Evolutionary conservation across 92 coral and sea anemone species (phyloP).

Genomic region (Galaxea fascicularis): DNA sequence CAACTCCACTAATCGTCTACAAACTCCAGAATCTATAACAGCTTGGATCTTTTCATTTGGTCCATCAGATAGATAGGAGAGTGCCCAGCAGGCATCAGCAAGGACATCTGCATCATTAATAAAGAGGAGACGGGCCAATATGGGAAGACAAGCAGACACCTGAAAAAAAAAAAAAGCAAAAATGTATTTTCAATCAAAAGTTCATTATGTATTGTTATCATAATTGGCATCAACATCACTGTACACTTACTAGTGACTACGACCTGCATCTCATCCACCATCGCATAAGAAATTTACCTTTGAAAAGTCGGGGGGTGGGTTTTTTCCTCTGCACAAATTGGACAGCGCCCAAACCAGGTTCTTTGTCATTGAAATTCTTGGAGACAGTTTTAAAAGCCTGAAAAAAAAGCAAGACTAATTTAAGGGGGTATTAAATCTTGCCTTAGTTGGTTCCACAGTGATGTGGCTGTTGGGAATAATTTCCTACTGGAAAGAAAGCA

Average conservation of each 20-base stretch:
- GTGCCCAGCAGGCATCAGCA: slow-evolving; percentile 97
- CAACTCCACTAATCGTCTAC: slow-evolving; percentile 95
- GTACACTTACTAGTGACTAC: background rate
- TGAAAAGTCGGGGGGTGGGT: slow-evolving; percentile 97
- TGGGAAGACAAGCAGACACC: slow-evolving; percentile 95
- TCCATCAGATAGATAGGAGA: slow-evolving; percentile 97
- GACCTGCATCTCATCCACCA: background rate
- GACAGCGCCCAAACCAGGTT: slow-evolving; percentile 97
- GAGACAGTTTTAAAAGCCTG: slow-evolving; percentile 86
- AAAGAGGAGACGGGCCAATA: slow-evolving; percentile 89
- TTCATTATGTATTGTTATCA: background rate
- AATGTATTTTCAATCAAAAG: background rate
- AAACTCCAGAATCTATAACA: slow-evolving; percentile 98
- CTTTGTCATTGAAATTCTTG: slow-evolving; percentile 92
- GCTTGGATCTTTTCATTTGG: slow-evolving; percentile 99
- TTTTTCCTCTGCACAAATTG: slow-evolving; percentile 95
- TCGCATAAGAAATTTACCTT: slow-evolving; percentile 67
- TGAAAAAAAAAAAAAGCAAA: slow-evolving; percentile 18
- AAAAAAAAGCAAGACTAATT: background rate
- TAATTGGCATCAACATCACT: background rate
- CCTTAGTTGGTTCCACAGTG: no score
- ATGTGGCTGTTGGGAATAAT: no score
- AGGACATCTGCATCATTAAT: slow-evolving; percentile 90
- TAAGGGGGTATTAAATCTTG: background rate
- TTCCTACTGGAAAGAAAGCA: no score